Evolutionary conservation across 2,888 invertebrate genomes (phyloP).

Genomic region (Drosophila seclusa): DNA sequence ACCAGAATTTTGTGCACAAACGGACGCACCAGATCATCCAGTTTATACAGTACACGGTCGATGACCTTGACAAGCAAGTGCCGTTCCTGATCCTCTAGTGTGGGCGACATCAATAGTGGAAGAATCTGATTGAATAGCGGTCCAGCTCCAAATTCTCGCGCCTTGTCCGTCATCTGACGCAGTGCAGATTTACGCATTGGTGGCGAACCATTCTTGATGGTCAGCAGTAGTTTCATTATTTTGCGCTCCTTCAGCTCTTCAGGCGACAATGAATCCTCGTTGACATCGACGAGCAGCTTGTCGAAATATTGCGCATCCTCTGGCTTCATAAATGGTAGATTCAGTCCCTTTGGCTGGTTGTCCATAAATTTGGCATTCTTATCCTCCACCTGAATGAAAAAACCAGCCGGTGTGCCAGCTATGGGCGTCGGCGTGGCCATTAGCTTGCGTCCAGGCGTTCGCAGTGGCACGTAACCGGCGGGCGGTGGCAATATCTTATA

Average conservation of each 20-base stretch:
- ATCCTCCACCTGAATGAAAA: slow-evolving; percentile 97
- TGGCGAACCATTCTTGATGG: slow-evolving; percentile 99
- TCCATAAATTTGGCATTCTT: slow-evolving; percentile 94
- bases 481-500: slow-evolving; percentile 99
- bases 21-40: slow-evolving; percentile 99
- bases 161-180: slow-evolving; percentile 99
- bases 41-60: slow-evolving; percentile 98
- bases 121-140: slow-evolving; percentile 99
- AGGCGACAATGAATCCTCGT: slow-evolving; percentile 96
- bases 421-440: slow-evolving; percentile 99
- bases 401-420: slow-evolving; percentile 95
- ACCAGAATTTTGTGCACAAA: slow-evolving; percentile 99
- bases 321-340: slow-evolving; percentile 99
- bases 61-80: slow-evolving; percentile 99
- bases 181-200: slow-evolving; percentile 99
- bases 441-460: slow-evolving; percentile 98
- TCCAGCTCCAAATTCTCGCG: slow-evolving; percentile 98
- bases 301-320: slow-evolving; percentile 99
- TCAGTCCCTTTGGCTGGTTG: slow-evolving; percentile 97
- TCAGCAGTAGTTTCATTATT: slow-evolving; percentile 98
- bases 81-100: slow-evolving; percentile 99
- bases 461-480: slow-evolving; percentile 96
- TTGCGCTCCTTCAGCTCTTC: slow-evolving; percentile 99
- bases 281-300: slow-evolving; percentile 98
- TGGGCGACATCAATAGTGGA: slow-evolving; percentile 99